Evolutionary conservation across 1,140 invertebrate genomes (phyloP).

Genomic region (Drosophila nasuta): DNA sequence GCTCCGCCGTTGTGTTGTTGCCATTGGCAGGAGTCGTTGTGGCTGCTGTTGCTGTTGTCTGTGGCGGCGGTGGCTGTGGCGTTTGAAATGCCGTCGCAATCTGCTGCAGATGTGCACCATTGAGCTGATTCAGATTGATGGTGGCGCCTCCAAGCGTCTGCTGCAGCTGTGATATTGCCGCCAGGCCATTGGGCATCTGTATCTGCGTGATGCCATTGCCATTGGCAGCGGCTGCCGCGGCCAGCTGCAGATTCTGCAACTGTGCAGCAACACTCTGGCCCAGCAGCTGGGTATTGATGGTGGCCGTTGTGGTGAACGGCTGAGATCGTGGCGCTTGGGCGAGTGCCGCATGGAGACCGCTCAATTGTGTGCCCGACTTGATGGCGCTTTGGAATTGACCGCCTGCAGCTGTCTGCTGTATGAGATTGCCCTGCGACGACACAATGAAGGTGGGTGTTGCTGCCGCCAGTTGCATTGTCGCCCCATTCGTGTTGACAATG

Average conservation of each 20-base stretch:
- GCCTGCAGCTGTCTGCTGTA: conserved; percentile 76
- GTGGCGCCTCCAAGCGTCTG: conserved; percentile 76
- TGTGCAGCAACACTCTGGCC: conserved; percentile 80
- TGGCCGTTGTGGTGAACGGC: conserved; percentile 80
- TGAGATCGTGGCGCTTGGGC: conserved; percentile 83
- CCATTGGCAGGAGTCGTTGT: conserved; percentile 15
- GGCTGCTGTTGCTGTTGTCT: conserved; percentile 26
- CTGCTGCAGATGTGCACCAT: conserved; percentile 78
- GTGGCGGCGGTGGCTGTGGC: conserved; percentile 62
- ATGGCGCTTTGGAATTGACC: conserved; percentile 77
- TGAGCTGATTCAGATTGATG: conserved; percentile 82
- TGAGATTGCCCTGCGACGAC: conserved; percentile 84
- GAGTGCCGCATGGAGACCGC: conserved; percentile 76
- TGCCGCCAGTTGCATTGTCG: conserved; percentile 85
- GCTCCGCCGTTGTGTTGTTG: conserved; percentile 52
- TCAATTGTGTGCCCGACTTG: conserved; percentile 73
- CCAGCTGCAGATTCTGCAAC: conserved; percentile 80
- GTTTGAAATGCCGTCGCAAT: conserved; percentile 80
- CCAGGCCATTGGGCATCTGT: conserved; percentile 83
- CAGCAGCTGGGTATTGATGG: conserved; percentile 79
- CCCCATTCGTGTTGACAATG: conserved; percentile 85
- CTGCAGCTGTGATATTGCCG: conserved; percentile 80
- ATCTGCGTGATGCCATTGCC: conserved; percentile 76
- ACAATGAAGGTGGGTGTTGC: conserved; percentile 84
- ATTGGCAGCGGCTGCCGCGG: conserved; percentile 69